Percentiles rank a stretch among this genome's conserved stretches.
Evolutionary conservation across 2,113 vertebrate species (phyloP).

Genomic region (Aptenodytes patagonicus): DNA sequence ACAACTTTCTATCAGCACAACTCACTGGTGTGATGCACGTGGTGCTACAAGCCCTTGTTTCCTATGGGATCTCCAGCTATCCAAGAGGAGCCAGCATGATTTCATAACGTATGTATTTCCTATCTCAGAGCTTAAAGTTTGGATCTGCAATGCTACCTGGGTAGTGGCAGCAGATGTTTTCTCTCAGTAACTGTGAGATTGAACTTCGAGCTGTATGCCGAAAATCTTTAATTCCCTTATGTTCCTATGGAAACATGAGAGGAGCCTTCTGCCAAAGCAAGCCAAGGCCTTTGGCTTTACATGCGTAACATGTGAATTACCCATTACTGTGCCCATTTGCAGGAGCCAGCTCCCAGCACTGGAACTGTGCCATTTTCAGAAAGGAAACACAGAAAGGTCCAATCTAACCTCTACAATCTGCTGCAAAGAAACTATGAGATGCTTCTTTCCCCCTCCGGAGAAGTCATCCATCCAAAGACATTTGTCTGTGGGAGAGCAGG

Average conservation of each 20-base stretch:
- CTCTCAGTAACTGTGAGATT: constrained; percentile 19
- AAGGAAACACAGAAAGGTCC: not conserved
- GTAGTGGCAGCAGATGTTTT: constrained; percentile 30
- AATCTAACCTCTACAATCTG: constrained; percentile 12
- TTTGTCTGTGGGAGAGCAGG: not conserved
- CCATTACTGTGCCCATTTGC: not conserved
- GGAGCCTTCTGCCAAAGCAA: not conserved
- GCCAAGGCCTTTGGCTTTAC: not conserved
- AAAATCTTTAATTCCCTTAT: constrained; percentile 26
- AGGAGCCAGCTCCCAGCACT: not conserved
- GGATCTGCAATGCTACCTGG: not conserved
- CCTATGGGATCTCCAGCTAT: not conserved
- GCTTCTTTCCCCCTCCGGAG: not conserved
- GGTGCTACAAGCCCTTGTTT: not conserved
- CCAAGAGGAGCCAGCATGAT: not conserved
- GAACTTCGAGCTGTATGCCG: not conserved
- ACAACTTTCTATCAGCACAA: not conserved
- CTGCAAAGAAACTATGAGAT: not conserved
- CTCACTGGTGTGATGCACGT: not conserved
- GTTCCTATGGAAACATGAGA: constrained; percentile 47
- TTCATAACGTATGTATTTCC: not conserved
- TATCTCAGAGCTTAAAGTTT: not conserved
- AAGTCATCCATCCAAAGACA: not conserved
- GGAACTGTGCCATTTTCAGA: not conserved
- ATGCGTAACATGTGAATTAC: not conserved